These are phyloP conservation scores for Ceyx cyanopectus DNA, from an alignment of 2,113 vertebrate genomes.

Conservation along the genomic window DNA sequence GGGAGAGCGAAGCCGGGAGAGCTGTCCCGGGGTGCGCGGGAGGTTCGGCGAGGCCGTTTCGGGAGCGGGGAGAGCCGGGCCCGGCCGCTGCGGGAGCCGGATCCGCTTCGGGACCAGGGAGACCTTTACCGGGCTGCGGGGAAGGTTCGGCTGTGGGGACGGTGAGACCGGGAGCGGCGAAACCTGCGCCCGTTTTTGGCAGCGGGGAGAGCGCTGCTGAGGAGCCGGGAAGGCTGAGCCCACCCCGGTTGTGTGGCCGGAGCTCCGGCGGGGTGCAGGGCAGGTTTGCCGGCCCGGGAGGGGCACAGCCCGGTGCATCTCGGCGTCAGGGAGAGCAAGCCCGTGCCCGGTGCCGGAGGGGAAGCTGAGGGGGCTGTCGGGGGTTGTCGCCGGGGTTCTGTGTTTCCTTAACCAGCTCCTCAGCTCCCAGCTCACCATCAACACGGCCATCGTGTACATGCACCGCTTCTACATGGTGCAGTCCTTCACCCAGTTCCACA, in stretches of 20 bases:
- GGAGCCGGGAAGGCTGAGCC: neutral
- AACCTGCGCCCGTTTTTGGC: too few species aligned
- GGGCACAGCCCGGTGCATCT: fast-evolving
- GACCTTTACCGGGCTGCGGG: neutral
- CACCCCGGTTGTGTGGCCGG: fast-evolving
- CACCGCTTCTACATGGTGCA: slow-evolving; percentile 99
- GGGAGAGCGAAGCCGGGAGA: too few species aligned
- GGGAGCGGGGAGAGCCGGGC: neutral
- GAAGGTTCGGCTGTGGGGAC: too few species aligned
- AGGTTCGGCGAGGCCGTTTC: neutral
- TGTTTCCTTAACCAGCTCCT: slow-evolving; percentile 75
- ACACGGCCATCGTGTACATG: slow-evolving; percentile 97
- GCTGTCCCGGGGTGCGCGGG: too few species aligned
- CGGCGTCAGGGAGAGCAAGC: fast-evolving
- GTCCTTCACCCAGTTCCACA: slow-evolving; percentile 93
- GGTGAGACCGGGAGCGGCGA: too few species aligned
- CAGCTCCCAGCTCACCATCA: slow-evolving; percentile 96
- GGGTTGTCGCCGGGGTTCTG: neutral
- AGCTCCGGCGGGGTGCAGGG: neutral
- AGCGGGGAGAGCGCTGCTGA: neutral
- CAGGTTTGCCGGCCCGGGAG: neutral
- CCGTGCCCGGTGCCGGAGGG: neutral
- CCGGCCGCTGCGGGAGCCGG: neutral
- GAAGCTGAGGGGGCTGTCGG: fast-evolving
- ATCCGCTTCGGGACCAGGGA: neutral